Evolutionary conservation across 2,888 invertebrate genomes (phyloP), one percentile per base, ranked within the genome.

Genomic region (Salpingus planirostris): DNA sequence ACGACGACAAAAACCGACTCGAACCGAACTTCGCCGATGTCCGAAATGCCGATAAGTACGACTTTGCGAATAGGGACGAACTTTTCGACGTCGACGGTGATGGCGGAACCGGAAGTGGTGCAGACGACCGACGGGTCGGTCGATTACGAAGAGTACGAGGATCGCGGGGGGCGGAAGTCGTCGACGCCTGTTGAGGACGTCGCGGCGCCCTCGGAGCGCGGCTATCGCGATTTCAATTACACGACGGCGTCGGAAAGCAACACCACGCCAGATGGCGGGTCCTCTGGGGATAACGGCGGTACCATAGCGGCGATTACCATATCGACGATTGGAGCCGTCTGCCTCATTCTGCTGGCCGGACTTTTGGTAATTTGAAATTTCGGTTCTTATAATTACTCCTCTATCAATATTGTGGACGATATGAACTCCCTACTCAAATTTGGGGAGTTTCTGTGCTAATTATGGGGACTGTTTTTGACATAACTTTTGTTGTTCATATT

Each of bases 251-350:
- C 28, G 2, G 36, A 31, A 15, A 2, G 63, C 51, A 29, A 65
- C 59, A 39, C 51, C 46, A 11, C 65, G 52, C 23, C 65, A 53
- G 13, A 60, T 51, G 46, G 56, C 40, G 38, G 62, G 50, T 33
- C 38, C 18, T 43, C 44, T 4, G 49, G 64, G 57, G 67, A 69
- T 2, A 73, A 74, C 24, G 73, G 76, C 1, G 82, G 81, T 33
- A 80, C 83, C 3, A 79, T 86, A 29, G 80, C 85, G 7, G 88
- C 88, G 8, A 82, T 88, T 37, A 78, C 82, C 4, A 82, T 89
- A 36, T 84, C 86, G 44, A 78, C 80, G 7, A 80, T 88, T 32
- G 88, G 84, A 4, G 82, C 83, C 10, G 71, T 85, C 28, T 85
- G 86, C 25, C 65, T 88, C 30, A 66, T 88, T 23, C 66, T 87